Conservation (phyloP, 2,113 vertebrate genomes). For the Chaenocephalus aceratus region DNA sequence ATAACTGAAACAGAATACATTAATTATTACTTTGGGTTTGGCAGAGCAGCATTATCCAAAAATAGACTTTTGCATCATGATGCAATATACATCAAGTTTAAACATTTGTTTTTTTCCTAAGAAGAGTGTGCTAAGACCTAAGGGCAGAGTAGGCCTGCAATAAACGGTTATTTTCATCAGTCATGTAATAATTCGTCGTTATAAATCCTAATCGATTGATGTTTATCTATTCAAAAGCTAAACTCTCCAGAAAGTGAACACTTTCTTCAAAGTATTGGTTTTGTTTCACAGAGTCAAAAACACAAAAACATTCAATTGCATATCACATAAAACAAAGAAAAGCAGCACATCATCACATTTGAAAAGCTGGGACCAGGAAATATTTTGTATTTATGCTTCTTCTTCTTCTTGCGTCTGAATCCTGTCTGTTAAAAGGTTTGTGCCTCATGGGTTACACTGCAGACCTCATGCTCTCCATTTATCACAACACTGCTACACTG, state of each 20-base stretch:
- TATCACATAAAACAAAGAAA: not conserved
- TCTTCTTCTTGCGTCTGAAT: not conserved
- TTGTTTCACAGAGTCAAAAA: not conserved
- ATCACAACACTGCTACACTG: constrained; percentile 17
- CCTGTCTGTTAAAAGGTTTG: not conserved
- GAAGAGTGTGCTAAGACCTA: not conserved
- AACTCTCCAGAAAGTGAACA: not conserved
- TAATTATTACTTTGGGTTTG: not conserved
- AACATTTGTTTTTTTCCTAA: not conserved
- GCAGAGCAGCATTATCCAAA: not conserved
- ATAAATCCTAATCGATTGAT: no score
- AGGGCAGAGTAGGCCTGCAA: not conserved
- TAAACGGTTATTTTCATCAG: not conserved
- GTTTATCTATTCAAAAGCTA: not conserved
- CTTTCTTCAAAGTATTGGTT: not conserved
- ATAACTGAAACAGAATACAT: not conserved
- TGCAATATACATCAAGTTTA: not conserved
- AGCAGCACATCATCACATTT: constrained; percentile 3
- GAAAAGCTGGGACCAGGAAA: not conserved
- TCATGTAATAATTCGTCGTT: not conserved
- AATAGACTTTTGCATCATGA: not conserved
- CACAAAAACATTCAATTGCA: not conserved
- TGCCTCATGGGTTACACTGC: not conserved
- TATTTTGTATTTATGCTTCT: not conserved
- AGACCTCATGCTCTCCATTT: not conserved